phyloP scores from a whole-genome alignment of 2,888 invertebrate species.

The Diarsia mendica region DNA sequence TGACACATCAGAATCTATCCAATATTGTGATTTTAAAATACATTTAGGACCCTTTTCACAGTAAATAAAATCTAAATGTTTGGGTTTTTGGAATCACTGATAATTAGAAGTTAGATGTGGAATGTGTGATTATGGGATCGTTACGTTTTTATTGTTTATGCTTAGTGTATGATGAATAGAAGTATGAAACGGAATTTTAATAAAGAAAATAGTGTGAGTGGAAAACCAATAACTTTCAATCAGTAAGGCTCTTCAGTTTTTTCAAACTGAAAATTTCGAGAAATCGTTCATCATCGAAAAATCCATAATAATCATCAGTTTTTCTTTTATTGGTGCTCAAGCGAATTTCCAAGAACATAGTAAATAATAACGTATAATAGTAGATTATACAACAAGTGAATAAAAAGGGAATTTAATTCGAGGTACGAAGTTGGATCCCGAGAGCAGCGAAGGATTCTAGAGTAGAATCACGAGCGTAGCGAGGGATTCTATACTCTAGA shows the following conservation, averaged over 20 bases:
- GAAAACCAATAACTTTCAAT: conserved; percentile 7
- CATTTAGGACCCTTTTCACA: conserved; percentile 74
- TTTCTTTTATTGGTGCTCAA: neutral
- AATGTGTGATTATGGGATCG: conserved; percentile 35
- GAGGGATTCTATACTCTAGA: too few relatives aligned
- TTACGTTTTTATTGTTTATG: conserved; percentile 17
- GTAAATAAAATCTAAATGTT: conserved; percentile 68
- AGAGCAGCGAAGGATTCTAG: too few relatives aligned
- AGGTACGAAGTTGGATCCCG: too few relatives aligned
- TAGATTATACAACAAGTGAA: too few relatives aligned
- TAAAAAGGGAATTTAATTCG: too few relatives aligned
- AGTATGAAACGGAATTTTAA: neutral
- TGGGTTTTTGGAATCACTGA: conserved; percentile 46
- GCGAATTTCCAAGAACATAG: neutral
- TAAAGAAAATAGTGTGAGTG: neutral
- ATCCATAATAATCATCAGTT: neutral
- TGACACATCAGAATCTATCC: conserved; percentile 85
- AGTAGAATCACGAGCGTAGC: too few relatives aligned
- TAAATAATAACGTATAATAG: neutral
- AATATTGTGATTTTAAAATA: conserved; percentile 83
- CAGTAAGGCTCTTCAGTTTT: conserved; percentile 11
- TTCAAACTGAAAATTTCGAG: neutral
- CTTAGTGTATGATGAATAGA: conserved; percentile 1
- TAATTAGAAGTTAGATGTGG: conserved; percentile 51
- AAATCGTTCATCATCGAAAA: neutral